Evolutionary conservation across 2,797 vertebrate genomes (phyloP).

Genomic region (Chiloscyllium punctatum): DNA sequence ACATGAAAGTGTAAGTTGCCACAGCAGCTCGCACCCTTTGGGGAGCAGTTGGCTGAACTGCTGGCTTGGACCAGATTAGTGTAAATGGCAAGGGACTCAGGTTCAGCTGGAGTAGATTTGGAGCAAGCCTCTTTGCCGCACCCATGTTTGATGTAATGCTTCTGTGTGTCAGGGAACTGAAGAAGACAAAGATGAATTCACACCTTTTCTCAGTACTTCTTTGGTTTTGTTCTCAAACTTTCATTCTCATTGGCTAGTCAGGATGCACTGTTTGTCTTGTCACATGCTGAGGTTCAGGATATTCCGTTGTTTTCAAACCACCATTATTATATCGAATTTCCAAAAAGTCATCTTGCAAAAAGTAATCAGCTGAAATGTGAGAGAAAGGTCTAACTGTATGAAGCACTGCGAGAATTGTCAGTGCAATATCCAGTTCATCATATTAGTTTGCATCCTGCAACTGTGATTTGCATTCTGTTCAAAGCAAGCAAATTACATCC

Average conservation of each 20-base stretch:
- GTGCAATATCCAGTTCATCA: background rate
- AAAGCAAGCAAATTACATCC: background rate
- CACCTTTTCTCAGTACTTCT: background rate
- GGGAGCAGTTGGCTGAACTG: no score
- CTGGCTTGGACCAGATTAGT: no score
- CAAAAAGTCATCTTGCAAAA: background rate
- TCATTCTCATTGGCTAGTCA: background rate
- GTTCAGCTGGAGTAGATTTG: no score
- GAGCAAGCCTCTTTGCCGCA: no score
- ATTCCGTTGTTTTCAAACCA: background rate
- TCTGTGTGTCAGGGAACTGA: no score
- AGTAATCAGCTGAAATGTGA: background rate
- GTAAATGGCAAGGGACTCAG: no score
- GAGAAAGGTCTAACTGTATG: background rate
- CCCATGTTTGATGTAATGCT: no score
- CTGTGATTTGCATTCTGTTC: background rate
- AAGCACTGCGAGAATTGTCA: background rate
- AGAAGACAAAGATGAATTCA: no score
- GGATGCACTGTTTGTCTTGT: background rate
- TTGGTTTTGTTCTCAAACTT: background rate
- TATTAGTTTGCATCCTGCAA: background rate
- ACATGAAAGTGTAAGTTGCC: no score
- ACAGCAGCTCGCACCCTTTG: no score
- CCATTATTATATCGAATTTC: background rate
- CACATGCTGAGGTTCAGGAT: background rate